phyloP scores from a whole-genome alignment of 2,797 vertebrate genomes.

The Megaceryle alcyon region DNA sequence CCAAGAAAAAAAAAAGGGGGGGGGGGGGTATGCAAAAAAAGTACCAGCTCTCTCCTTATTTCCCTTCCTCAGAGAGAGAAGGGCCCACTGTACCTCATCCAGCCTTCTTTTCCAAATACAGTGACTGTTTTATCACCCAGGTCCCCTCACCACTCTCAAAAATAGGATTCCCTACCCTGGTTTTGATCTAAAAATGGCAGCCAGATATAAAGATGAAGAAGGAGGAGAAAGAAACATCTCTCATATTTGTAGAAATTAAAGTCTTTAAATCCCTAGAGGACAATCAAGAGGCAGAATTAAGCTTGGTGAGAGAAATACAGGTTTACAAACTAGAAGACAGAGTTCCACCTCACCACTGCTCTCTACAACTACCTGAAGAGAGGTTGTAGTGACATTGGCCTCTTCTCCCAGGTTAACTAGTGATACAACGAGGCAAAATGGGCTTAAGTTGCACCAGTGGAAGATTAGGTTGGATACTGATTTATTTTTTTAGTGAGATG shows the following conservation, averaged over 20 bases:
- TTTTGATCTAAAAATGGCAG: not conserved
- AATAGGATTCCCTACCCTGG: not conserved
- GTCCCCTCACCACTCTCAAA: not conserved
- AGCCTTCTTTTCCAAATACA: not conserved
- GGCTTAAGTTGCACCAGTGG: too few species aligned
- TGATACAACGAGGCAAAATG: too few species aligned
- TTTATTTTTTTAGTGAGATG: too few species aligned
- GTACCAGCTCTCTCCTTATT: not conserved
- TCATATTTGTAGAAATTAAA: not conserved
- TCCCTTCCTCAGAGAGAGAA: not conserved
- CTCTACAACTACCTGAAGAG: too few species aligned
- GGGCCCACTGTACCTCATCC: not conserved
- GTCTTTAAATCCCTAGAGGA: not conserved
- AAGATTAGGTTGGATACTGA: too few species aligned
- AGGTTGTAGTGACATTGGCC: too few species aligned
- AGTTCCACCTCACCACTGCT: too few species aligned
- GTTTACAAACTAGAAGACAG: not conserved
- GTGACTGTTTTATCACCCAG: not conserved
- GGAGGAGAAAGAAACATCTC: not conserved
- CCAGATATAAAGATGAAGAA: not conserved
- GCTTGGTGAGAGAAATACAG: not conserved
- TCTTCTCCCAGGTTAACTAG: too few species aligned
- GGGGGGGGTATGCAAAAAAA: too few species aligned
- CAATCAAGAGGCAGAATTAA: not conserved
- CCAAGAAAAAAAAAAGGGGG: too few species aligned